Evolutionary conservation across 2,113 vertebrate species (phyloP).

Genomic region (Sceloporus tristichus): DNA sequence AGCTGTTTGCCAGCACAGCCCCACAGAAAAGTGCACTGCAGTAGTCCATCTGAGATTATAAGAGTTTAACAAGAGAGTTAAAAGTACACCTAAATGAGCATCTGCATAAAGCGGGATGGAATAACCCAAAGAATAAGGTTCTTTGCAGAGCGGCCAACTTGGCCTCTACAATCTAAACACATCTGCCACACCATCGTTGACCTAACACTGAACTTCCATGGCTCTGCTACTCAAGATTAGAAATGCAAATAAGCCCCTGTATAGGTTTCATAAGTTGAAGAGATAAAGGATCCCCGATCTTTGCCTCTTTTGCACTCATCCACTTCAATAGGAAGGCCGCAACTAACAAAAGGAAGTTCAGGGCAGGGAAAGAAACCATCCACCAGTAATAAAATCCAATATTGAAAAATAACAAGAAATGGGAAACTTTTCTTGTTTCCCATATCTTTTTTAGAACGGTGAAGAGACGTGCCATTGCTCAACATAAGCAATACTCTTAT

Average conservation of each 20-base stretch:
- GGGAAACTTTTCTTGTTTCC: not conserved
- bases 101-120: conserved; percentile 23
- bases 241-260: conserved; percentile 28
- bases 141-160: not conserved
- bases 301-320: not conserved
- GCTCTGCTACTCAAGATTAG: not conserved
- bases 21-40: too few relatives aligned
- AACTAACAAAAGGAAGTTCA: not conserved
- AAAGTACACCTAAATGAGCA: not conserved
- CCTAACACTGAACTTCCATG: conserved; percentile 5
- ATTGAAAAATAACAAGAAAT: not conserved
- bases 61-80: not conserved
- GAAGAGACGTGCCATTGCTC: not conserved
- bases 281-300: conserved; percentile 26
- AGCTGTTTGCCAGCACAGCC: not conserved
- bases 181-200: not conserved
- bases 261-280: conserved; percentile 6
- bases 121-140: conserved; percentile 48
- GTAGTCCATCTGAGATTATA: not conserved
- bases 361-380: not conserved
- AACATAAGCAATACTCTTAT: not conserved
- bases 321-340: not conserved
- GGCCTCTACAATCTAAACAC: not conserved
- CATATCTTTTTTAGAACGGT: not conserved
- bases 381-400: not conserved